Evolutionary conservation across 2,113 vertebrate genomes (phyloP), one percentile per base, ranked within the genome.

Genomic region (Tragelaphus scriptus): DNA sequence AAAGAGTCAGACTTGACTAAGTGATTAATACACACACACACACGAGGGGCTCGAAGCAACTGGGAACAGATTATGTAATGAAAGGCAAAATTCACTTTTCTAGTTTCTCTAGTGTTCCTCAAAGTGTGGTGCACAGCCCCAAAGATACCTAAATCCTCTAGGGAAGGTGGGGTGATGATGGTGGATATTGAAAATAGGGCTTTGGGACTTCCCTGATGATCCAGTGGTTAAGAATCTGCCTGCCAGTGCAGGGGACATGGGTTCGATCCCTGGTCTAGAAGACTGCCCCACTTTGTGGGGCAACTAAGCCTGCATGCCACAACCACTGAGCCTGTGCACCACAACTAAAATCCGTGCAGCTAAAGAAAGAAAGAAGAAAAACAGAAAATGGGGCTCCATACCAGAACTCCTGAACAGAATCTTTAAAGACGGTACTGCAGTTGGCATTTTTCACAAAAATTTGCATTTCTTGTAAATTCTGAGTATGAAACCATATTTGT

Each of bases 401-500:
- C 51, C 49, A 44, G 56, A 86, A 61, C 26, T 87, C 82, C 49
- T 85, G n/a, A 59, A 68, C 7, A 79, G 68, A 93, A 53, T 53
- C 71, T 97, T 90, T 87, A 28, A 85, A 71, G 25, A 49, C 49
- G 4, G 14, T 32, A 58, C 10, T 80, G 8, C 85, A 95, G 93
- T 51, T 59, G n/a, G 11, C 36, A 71, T 51, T 94, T 79, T 71
- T 90, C 65, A 71, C 80, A 82, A n/a, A 55, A 82, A 55, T 44
- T 36, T 26, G 8, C 36, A 58, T 51, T 92, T 88, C 68, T 88
- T 55, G 51, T 61, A 75, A 89, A 85, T 81, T 94, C 75, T 80
- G n/a, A 91, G 44, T 75, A 10, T 68, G 79, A 94, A 87, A 81
- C 12, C 6, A 44, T 26, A 55, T 55, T 87, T 77, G 10, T 53